Evolutionary conservation across 2,888 invertebrate genomes (phyloP), one percentile per base, ranked within the genome.

Genomic region (Ferrisia virgata): DNA sequence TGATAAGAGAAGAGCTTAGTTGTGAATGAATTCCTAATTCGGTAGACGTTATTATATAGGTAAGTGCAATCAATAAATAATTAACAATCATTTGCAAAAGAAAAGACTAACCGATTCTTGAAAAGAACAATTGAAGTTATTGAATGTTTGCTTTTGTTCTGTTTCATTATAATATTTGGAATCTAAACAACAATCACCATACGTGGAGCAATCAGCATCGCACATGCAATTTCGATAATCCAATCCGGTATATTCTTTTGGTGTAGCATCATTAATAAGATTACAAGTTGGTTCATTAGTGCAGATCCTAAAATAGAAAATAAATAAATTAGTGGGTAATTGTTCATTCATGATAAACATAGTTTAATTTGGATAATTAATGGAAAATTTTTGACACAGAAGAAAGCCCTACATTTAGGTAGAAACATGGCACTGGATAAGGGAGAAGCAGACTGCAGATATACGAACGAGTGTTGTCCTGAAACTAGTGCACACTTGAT

Each of bases 161-260:
- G 88, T 9, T 86, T 86, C 43, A 79, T 86, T 85, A 86, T 87
- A 86, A 85, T 86, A 85, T 8, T 86, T 85, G 0, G 89, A 89
- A 86, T 90, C 89, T 25, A 88, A 87, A 85, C 90, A 90, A 85
- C 90, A 90, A 87, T 90, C 90, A 33, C 89, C 89, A 85, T 89
- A 90, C 9, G 87, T 87, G n/a, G 87, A 87, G 86, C 90, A 90
- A 53, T 87, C 87, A 58, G 87, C 87, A 85, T 90, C 90, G 86
- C 90, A 90, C 69, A 89, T 87, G 86, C 90, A 90, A 86, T 89
- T 89, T 33, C 89, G 53, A 76, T 36, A 11, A 4, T 47, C 18
- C 18, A 47, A 18, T 31, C 33, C 2, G 5, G 80, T 80, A 1
- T 18, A 47, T n/a, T 80, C 80, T 28, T 18, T 47, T 9, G 28